Evolutionary conservation across 2,888 invertebrate species (phyloP).

Genomic region (Drepanosiphum platanoidis): DNA sequence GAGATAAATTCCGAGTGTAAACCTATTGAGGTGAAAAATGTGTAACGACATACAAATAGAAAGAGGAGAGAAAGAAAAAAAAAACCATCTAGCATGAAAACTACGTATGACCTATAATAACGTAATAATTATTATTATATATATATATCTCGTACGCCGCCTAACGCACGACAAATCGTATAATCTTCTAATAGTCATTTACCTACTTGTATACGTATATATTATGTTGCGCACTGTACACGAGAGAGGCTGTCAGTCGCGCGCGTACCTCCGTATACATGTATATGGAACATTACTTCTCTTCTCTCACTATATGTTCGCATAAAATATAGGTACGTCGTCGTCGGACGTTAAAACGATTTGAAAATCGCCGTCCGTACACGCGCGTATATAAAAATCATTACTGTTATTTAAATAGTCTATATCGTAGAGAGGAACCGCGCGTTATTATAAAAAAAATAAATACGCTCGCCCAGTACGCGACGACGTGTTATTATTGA

Average conservation of each 20-base stretch:
- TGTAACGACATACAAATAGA: neutral
- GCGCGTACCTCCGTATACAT: no score
- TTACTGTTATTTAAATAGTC: no score
- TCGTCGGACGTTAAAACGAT: no score
- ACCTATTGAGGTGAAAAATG: neutral
- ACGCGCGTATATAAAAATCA: no score
- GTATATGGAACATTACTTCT: neutral
- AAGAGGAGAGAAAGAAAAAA: neutral
- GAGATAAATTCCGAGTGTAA: neutral
- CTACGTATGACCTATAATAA: constrained; percentile 5
- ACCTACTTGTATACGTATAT: neutral
- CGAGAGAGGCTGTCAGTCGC: neutral
- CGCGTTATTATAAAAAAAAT: no score
- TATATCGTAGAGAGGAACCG: no score
- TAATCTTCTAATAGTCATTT: neutral
- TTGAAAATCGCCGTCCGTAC: no score
- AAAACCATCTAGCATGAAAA: neutral
- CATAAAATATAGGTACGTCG: neutral
- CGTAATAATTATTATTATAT: constrained; percentile 6
- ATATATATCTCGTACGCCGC: neutral
- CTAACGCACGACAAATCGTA: constrained; percentile 13
- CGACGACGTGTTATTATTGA: neutral
- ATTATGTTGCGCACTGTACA: neutral
- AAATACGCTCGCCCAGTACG: neutral
- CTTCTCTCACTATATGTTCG: neutral